Conservation (phyloP, 2,113 vertebrate genomes). For the Microcebus tavaratra region DNA sequence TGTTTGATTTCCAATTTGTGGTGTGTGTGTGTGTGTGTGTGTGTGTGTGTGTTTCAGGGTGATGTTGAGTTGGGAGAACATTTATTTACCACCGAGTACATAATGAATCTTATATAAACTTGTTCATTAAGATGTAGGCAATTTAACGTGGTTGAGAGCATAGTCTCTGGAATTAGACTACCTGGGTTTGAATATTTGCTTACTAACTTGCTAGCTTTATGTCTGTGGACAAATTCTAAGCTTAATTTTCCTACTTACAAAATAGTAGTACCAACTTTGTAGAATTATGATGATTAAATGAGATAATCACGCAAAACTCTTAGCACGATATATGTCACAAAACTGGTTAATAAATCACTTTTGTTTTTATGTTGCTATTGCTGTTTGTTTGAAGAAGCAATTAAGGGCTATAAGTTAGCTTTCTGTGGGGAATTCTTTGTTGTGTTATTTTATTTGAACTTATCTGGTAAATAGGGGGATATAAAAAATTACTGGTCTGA, state of each 20-base stretch:
- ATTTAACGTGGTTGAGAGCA: constrained; percentile 17
- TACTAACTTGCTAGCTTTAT: neutral
- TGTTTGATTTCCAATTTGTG: neutral
- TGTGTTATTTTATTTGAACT: constrained; percentile 31
- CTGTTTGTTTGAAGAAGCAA: constrained; percentile 16
- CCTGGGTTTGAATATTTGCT: constrained; percentile 34
- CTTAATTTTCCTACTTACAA: constrained; percentile 39
- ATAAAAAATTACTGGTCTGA: constrained; percentile 1
- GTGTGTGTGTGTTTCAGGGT: neutral
- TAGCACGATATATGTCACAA: neutral
- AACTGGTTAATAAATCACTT: constrained; percentile 6
- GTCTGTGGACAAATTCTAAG: constrained; percentile 37
- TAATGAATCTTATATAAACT: constrained; percentile 16
- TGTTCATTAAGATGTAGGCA: constrained; percentile 12
- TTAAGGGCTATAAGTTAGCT: constrained; percentile 30
- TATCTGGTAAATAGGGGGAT: neutral
- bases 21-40: neutral
- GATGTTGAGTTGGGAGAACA: neutral
- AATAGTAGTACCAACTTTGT: constrained; percentile 8
- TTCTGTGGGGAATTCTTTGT: neutral
- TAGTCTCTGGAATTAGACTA: constrained; percentile 23
- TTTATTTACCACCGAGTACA: neutral
- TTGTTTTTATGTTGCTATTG: constrained; percentile 43
- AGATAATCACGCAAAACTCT: constrained; percentile 1
- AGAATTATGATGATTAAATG: constrained; percentile 42